A percentile compares a stretch with the other conserved stretches of the same genome.
Conservation (phyloP, 2,797 vertebrate genomes). For the Neosalanx taihuensis region DNA sequence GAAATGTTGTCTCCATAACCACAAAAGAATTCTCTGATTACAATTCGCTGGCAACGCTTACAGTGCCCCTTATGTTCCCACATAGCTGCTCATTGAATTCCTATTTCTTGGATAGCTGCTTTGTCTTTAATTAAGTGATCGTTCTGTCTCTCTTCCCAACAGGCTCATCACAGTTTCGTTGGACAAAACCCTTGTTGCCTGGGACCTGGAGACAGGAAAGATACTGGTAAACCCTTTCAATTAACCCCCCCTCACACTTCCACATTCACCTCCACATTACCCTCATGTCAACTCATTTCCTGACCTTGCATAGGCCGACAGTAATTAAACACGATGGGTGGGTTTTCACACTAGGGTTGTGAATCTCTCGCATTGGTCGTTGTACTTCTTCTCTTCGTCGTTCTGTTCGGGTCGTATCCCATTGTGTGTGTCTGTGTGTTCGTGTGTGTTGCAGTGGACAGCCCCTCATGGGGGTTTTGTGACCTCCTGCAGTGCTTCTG, state of each 20-base stretch:
- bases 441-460: slow-evolving; percentile 66
- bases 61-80: neutral
- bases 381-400: neutral
- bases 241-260: neutral
- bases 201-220: slow-evolving; percentile 77
- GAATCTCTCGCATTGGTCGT: neutral
- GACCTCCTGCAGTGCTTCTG: slow-evolving; percentile 71
- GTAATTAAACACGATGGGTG: neutral
- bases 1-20: neutral
- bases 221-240: slow-evolving; percentile 63
- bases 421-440: slow-evolving; percentile 11
- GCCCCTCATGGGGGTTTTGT: slow-evolving; percentile 58
- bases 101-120: neutral
- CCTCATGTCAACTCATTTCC: neutral
- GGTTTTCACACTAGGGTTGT: neutral
- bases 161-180: slow-evolving; percentile 77
- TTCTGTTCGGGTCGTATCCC: neutral
- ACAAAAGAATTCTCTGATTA: neutral
- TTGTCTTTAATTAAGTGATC: neutral
- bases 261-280: neutral
- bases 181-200: slow-evolving; percentile 71
- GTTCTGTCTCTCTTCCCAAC: slow-evolving; percentile 28
- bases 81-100: neutral
- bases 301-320: neutral
- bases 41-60: neutral